Conservation (phyloP, 2,797 vertebrate genomes). For the Enteromius viviparus region DNA sequence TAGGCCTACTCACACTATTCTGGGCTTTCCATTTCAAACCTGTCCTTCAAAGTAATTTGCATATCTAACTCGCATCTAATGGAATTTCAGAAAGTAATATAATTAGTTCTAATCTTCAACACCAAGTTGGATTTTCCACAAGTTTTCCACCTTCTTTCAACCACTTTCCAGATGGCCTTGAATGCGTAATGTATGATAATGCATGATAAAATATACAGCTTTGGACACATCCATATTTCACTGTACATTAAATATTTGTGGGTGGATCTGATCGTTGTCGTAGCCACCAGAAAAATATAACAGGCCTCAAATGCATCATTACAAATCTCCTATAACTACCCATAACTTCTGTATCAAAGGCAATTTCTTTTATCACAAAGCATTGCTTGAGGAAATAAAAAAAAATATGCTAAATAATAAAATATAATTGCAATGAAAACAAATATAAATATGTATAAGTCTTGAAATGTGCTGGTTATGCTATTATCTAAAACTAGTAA, state of each 20-base stretch:
- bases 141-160: conserved; percentile 20
- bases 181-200: conserved; percentile 40
- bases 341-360: neutral
- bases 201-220: conserved; percentile 47
- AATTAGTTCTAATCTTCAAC: conserved; percentile 10
- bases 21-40: neutral
- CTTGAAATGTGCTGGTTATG: neutral
- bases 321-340: conserved; percentile 3
- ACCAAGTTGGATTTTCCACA: conserved; percentile 22
- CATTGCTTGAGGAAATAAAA: neutral
- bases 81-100: conserved; percentile 23
- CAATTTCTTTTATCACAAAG: conserved; percentile 14
- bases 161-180: conserved; percentile 38
- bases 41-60: conserved; percentile 6
- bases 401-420: conserved; percentile 5
- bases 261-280: conserved; percentile 28
- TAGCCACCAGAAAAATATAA: conserved; percentile 16
- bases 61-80: conserved; percentile 14
- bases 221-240: conserved; percentile 46
- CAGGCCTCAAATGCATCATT: conserved; percentile 18
- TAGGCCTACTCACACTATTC: neutral
- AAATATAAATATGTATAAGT: neutral
- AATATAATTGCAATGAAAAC: neutral
- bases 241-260: conserved; percentile 43
- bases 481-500: neutral